Base-by-base conservation (phyloP, 92 coral and sea anemone genomes). In the Metridium senile region DNA sequence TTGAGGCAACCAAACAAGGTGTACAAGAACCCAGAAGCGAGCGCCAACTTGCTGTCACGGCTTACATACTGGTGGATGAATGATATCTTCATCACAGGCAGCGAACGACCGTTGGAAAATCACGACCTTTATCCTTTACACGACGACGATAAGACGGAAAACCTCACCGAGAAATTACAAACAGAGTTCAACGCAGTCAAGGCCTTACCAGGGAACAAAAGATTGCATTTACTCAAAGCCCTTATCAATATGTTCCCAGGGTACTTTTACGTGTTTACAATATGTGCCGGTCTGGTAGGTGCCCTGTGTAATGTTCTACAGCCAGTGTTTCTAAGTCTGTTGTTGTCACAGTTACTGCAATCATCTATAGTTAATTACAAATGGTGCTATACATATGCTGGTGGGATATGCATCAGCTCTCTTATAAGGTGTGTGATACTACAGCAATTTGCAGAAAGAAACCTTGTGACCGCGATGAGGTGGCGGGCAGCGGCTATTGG, bases 401-500 rank as follows among this genome's bases (percentile, higher is more conserved):
- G 74, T 31, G 91, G 91, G n/a, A 87, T 87, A 75, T 87, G 91
- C 66, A 16, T 78, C 49, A 65, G 88, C 57, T 59, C 85, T 0
- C 34, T 83, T 1, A 58, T 83, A 1, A 27, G 85, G 4, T 75
- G 66, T 74, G 17, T 83, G 27, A 81, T 73, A 26, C 35, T 49
- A 1, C 88, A 79, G 29, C 91, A 87, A 66, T 74, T 32, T 39
- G 59, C 34, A 17, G 82, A 65, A 27, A 34, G 75, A 11, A 33
- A 71, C 26, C 59, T 30, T 0, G 26, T 87, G 30, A 78, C 66
- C 32, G 78, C 82, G 0, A 70, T 87, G 69, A 78, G 88, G 18
- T 87, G 91, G 91, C 85, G 82, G 61, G 83, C 88, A 29, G 91
- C 82, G 23, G 74, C 88, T 26, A 72, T 83, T 49, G 91, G 88